Percentiles rank a stretch among this genome's conserved stretches.
Evolutionary conservation across 2,113 vertebrate genomes (phyloP).

Genomic region (Trochalopteron elliotii): DNA sequence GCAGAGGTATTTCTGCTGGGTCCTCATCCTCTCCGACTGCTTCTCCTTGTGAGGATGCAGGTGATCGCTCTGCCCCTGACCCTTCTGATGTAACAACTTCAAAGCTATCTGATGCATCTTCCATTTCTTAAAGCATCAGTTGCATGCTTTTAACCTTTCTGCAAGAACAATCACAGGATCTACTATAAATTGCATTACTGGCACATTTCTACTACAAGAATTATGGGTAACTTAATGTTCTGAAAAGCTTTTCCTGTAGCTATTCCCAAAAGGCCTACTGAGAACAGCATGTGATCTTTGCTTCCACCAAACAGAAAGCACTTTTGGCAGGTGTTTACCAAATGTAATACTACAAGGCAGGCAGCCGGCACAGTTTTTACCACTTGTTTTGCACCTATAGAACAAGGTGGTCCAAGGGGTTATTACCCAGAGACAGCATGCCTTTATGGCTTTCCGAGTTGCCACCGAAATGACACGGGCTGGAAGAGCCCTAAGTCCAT

Average conservation of each 20-base stretch:
- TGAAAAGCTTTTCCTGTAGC: not conserved
- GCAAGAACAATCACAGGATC: not conserved
- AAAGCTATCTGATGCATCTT: not conserved
- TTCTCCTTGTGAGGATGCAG: not conserved
- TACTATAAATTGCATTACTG: not conserved
- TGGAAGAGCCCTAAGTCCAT: not conserved
- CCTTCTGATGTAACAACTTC: not conserved
- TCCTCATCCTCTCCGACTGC: not conserved
- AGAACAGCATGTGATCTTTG: not conserved
- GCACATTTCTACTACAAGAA: not conserved
- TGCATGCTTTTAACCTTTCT: not conserved
- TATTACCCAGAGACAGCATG: not conserved
- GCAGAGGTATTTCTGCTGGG: not conserved
- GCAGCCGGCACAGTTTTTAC: not conserved
- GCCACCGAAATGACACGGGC: not conserved
- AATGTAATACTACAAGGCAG: rapidly evolving
- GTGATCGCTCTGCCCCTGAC: not conserved
- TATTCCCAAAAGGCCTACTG: not conserved
- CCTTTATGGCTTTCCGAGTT: not conserved
- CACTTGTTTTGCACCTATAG: not conserved
- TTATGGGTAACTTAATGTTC: rapidly evolving
- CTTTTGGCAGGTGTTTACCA: not conserved
- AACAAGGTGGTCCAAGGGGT: not conserved
- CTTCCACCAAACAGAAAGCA: not conserved
- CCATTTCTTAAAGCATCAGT: conserved; percentile 44